Conservation (phyloP, 53 echinoderm and acorn worm genomes). For the Temnopleurus reevesii region DNA sequence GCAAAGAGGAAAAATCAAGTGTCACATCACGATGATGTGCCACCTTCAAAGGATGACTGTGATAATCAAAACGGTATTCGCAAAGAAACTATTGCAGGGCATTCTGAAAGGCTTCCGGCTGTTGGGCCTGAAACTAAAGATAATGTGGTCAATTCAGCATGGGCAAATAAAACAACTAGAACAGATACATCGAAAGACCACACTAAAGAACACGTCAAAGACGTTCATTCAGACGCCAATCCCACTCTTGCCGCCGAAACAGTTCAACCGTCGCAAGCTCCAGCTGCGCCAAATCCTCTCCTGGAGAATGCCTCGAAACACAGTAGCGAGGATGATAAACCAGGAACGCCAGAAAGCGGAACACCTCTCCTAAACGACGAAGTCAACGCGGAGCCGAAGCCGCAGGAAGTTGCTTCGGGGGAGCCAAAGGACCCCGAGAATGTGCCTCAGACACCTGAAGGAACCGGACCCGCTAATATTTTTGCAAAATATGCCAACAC, state of each 20-base stretch:
- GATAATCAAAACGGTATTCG: not conserved
- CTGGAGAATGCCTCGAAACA: not conserved
- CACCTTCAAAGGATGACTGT: not conserved
- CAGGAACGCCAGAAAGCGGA: constrained; percentile 15
- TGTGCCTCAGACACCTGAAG: not conserved
- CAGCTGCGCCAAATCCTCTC: not conserved
- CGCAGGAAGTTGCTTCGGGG: not conserved
- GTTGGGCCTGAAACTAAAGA: not conserved
- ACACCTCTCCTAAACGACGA: not conserved
- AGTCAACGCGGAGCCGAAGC: not conserved
- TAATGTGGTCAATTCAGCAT: not conserved
- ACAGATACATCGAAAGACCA: not conserved
- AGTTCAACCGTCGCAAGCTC: not conserved
- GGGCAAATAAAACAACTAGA: not conserved
- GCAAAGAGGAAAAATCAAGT: not conserved
- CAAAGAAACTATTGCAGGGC: not conserved
- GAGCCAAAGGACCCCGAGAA: not conserved
- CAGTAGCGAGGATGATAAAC: not conserved
- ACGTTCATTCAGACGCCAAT: not conserved
- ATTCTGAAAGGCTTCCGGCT: not conserved
- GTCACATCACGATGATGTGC: not conserved
- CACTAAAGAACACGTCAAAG: not conserved
- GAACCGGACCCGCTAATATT: not conserved
- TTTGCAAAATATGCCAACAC: constrained; percentile 33
- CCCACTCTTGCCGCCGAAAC: constrained; percentile 11